Evolutionary conservation across 2,888 invertebrate species (phyloP), one percentile per base, ranked within the genome.

Genomic region (Idaea straminata): DNA sequence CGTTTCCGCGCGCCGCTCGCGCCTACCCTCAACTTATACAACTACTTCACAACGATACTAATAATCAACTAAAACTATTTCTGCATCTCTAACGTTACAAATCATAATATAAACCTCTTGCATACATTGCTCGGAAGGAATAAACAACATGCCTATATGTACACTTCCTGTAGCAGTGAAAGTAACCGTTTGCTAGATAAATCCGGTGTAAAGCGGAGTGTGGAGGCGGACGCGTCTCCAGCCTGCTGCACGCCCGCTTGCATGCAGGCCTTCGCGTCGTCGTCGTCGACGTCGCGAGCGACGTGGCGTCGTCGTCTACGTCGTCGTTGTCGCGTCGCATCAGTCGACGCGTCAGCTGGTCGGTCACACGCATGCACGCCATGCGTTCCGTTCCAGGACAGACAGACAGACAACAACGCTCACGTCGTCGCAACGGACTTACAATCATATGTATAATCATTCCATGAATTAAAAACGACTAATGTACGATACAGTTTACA

Each of bases 11-110:
- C 83, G 86, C 83, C 87, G 77, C 82, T 77, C 83, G 82, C 86
- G 83, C 81, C 85, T 77, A 74, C 73, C 81, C 84, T 82, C 84
- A 85, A 87, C 89, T 89, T 88, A 25, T 25, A 89, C 47, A 89
- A 85, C 87, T 91, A 91, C 85, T 88, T 88, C 89, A 91, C 89
- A 90, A 91, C 89, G 87, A 90, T 89, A 91, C 87, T 88, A 88
- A 84, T 86, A 88, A 86, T 83, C 83, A 91, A 92, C 91, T 91
- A 89, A 91, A 92, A 88, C 88, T 88, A 89, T 89, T 88, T 88
- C 89, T 87, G 89, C 85, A 87, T 87, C 82, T 47, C 83, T 86
- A 87, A 85, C 83, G 83, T 83, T 83, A 85, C 81, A 87, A 85
- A 87, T 85, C 82, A 85, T 83, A 87, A 87, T 86, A 84, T 83